phyloP scores from a whole-genome alignment of 2,888 invertebrate species.

The Dasysyrphus tricinctus region DNA sequence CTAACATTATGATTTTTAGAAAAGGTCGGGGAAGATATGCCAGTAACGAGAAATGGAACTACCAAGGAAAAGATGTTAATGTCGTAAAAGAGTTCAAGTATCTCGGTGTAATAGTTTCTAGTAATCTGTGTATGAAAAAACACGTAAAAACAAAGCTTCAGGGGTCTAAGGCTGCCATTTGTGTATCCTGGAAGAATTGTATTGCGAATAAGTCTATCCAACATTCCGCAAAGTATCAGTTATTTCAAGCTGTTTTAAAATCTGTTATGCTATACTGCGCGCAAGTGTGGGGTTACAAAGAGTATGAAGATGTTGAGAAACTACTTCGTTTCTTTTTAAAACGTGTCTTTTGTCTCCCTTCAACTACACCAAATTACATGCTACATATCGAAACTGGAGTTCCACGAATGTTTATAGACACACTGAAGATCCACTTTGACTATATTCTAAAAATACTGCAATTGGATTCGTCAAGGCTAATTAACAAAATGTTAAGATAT shows the following conservation, averaged over 20 bases:
- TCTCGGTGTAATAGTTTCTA: background rate
- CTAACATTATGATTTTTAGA: conserved; percentile 4
- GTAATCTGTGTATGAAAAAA: background rate
- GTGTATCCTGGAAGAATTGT: background rate
- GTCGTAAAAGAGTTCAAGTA: background rate
- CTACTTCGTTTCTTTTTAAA: no score
- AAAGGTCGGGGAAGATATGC: conserved; percentile 46
- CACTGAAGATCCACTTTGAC: no score
- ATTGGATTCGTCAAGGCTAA: no score
- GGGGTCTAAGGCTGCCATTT: background rate
- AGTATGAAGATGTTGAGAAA: background rate
- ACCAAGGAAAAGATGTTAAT: background rate
- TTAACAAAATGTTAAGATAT: no score
- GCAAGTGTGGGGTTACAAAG: no score
- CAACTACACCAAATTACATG: no score
- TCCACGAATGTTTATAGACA: no score
- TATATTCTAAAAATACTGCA: no score
- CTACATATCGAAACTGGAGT: no score
- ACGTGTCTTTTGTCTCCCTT: no score
- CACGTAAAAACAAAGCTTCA: background rate
- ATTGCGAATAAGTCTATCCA: background rate
- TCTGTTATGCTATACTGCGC: no score
- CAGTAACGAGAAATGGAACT: background rate
- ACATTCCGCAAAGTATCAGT: background rate
- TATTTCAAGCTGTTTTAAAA: no score